Evolutionary conservation across 2,113 vertebrate species (phyloP), one percentile per base, ranked within the genome.

Genomic region (Lates calcarifer): DNA sequence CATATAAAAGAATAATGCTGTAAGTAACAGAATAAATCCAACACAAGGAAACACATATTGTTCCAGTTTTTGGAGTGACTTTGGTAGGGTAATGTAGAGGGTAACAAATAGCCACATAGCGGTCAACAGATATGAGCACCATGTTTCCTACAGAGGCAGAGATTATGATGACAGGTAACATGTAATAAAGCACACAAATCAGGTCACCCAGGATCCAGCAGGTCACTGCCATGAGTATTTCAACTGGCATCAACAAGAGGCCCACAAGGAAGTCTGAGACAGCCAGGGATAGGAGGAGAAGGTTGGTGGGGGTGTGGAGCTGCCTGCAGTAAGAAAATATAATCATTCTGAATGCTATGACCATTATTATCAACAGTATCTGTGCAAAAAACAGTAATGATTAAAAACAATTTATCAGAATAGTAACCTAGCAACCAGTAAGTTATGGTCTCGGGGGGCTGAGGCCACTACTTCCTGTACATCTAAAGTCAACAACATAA

Each of bases 251-350:
- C 79, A 87, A 35, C 11, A 91, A 41, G n/a, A 84, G 20, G 7
- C 90, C 90, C 47, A 91, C 81, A 1, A 91, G n/a, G 22, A 90
- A 49, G 62, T 89, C 85, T 3, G 87, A 88, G 65, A 78, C 45
- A 49, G 89, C 87, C 61, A 91, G 72, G 37, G 87, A 94, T 47
- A 94, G 86, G 22, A 94, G 77, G n/a, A 94, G 68, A 60, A 92
- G 68, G 82, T 95, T 94, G 78, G 93, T 94, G 26, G 90, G 81
- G 22, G 87, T 93, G 69, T 94, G 93, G 31, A 94, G 94, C 86
- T 95, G 91, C 84, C 91, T 95, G 87, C 31, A 73, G 60, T 67
- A 18, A 17, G 22, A 63, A 3, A 39, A 76, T 2, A 10, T 7
- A 2, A 71, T 66, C 6, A 77, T 2, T 45, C 5, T 3, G 10